Conservation (phyloP, 2,888 invertebrate species). For the Slavum lentiscoides region DNA sequence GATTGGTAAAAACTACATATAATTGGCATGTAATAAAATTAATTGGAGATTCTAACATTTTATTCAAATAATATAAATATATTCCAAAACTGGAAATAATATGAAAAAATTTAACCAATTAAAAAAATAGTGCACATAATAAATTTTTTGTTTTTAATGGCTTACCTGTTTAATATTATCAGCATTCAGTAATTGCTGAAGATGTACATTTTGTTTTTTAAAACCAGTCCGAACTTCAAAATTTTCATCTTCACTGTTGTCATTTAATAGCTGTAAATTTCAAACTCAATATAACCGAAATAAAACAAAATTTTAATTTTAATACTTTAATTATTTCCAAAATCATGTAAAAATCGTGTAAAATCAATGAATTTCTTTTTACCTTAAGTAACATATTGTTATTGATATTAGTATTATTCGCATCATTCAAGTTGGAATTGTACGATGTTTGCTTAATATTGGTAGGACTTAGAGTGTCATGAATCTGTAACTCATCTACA, state of each 20-base stretch:
- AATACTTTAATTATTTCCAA: constrained; percentile 34
- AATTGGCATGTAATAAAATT: too few relatives aligned
- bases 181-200: constrained; percentile 67
- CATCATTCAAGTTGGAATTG: constrained; percentile 23
- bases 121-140: constrained; percentile 32
- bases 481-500: constrained; percentile 49
- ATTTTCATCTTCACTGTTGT: constrained; percentile 79
- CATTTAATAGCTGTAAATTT: constrained; percentile 68
- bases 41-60: too few relatives aligned
- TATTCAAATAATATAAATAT: too few relatives aligned
- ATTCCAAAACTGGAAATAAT: constrained; percentile 30
- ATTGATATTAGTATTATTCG: constrained; percentile 59
- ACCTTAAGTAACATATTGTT: constrained; percentile 70
- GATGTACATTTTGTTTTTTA: constrained; percentile 67
- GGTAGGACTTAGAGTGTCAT: constrained; percentile 43
- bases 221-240: constrained; percentile 66
- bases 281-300: constrained; percentile 20
- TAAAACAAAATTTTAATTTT: constrained; percentile 23
- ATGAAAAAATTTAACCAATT: constrained; percentile 14
- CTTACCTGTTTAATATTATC: constrained; percentile 58
- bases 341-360: constrained; percentile 13
- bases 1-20: too few relatives aligned
- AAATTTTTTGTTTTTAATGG: constrained; percentile 8
- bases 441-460: constrained; percentile 6
- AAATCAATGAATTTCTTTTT: constrained; percentile 56